These are phyloP conservation scores for Mallotus villosus DNA, from an alignment of 2,797 vertebrate species.

Conservation along the genomic window DNA sequence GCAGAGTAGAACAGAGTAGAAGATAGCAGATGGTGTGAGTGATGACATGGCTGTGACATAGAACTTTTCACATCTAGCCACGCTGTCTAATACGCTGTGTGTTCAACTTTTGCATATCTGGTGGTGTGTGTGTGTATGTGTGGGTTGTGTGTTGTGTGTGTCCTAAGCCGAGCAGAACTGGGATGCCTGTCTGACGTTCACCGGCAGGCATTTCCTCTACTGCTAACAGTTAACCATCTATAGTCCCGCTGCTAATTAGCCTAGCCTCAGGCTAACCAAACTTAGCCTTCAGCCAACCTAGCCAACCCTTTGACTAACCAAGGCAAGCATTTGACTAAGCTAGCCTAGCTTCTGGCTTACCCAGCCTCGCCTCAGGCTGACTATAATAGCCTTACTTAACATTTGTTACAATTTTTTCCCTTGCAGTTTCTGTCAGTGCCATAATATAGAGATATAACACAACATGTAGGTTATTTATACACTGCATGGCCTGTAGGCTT, in stretches of 20 bases:
- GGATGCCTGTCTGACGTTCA: slow-evolving; percentile 52
- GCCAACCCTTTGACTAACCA: background rate
- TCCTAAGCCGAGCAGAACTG: slow-evolving; percentile 1
- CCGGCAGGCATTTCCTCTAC: slow-evolving; percentile 55
- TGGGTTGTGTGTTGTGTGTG: slow-evolving; percentile 30
- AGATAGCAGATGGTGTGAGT: background rate
- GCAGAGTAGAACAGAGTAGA: background rate
- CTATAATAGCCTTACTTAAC: background rate
- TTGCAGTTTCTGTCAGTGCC: background rate
- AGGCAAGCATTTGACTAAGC: background rate
- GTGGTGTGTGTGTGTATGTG: slow-evolving; percentile 27
- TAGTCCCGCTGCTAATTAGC: background rate
- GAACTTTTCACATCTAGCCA: no score
- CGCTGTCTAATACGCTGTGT: background rate
- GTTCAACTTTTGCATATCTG: slow-evolving; percentile 4
- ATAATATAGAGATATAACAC: background rate
- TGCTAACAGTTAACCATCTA: background rate
- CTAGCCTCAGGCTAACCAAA: background rate
- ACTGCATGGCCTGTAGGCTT: background rate
- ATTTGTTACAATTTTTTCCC: background rate
- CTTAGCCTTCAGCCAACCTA: background rate
- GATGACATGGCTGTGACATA: background rate
- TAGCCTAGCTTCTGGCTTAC: background rate
- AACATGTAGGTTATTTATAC: background rate
- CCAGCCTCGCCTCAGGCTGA: background rate